Evolutionary conservation across 2,888 invertebrate species (phyloP).

Genomic region (Merodon equestris): DNA sequence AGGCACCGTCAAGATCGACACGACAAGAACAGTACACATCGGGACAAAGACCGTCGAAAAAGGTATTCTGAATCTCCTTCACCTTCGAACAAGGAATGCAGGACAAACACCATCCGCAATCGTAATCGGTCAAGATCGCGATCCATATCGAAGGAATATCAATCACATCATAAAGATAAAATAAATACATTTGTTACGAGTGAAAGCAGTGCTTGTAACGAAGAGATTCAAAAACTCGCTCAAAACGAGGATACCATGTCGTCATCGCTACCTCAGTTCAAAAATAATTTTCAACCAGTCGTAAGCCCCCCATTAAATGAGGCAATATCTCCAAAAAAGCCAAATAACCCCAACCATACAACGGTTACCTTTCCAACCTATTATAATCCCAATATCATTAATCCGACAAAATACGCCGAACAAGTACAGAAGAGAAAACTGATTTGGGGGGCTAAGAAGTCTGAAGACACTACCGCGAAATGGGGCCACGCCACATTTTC

Average conservation of each 20-base stretch:
- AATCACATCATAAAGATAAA: slow-evolving; percentile 27
- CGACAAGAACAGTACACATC: slow-evolving; percentile 69
- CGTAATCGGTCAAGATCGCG: slow-evolving; percentile 50
- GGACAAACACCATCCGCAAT: slow-evolving; percentile 19
- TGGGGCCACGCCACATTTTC: slow-evolving; percentile 93
- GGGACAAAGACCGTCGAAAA: slow-evolving; percentile 60
- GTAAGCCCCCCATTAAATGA: slow-evolving; percentile 72
- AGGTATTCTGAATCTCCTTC: slow-evolving; percentile 54
- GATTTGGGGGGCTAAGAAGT: slow-evolving; percentile 91
- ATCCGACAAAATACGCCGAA: slow-evolving; percentile 90
- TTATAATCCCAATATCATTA: slow-evolving; percentile 87
- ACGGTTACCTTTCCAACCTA: slow-evolving; percentile 81
- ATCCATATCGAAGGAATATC: slow-evolving; percentile 44
- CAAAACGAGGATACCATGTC: slow-evolving; percentile 23
- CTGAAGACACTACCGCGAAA: slow-evolving; percentile 79
- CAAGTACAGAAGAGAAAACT: slow-evolving; percentile 95
- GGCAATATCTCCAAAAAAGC: slow-evolving; percentile 74
- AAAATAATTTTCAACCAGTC: slow-evolving; percentile 70
- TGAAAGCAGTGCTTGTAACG: slow-evolving; percentile 16
- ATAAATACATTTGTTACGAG: slow-evolving; percentile 9
- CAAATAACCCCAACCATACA: slow-evolving; percentile 73
- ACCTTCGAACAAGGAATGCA: slow-evolving; percentile 54
- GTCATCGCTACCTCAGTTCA: slow-evolving; percentile 27
- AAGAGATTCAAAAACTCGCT: slow-evolving; percentile 46
- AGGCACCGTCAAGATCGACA: slow-evolving; percentile 71